Evolutionary conservation across 2,113 vertebrate genomes (phyloP).

Genomic region (Pedionomus torquatus): DNA sequence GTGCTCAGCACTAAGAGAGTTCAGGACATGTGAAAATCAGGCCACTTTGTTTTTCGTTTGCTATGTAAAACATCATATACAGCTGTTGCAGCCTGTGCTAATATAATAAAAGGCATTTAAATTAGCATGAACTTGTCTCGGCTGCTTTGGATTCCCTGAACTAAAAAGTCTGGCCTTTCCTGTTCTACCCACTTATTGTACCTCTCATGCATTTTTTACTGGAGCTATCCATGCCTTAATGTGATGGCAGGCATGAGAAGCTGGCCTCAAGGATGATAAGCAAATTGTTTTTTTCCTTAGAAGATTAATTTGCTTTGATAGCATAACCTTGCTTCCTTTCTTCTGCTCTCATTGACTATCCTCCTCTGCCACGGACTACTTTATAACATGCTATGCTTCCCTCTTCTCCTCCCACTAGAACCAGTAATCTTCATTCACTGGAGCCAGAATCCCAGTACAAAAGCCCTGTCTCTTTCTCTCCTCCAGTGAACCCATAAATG

Average conservation of each 20-base stretch:
- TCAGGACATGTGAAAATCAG: not conserved
- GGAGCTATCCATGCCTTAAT: not conserved
- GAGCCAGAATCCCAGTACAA: not conserved
- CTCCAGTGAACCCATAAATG: not conserved
- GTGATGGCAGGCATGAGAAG: not conserved
- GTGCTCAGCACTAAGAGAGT: not conserved
- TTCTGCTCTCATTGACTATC: not conserved
- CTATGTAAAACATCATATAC: not conserved
- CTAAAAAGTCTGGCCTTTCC: constrained; percentile 15
- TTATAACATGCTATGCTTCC: not conserved
- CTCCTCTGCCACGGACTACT: not conserved
- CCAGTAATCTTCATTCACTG: not conserved
- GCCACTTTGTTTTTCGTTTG: not conserved
- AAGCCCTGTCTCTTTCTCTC: not conserved
- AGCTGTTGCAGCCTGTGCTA: not conserved
- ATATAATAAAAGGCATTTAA: not conserved
- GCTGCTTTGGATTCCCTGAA: not conserved
- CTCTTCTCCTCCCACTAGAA: not conserved
- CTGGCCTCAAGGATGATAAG: not conserved
- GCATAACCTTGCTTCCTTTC: not conserved
- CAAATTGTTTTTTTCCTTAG: not conserved
- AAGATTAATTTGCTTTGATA: constrained; percentile 1
- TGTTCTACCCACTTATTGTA: not conserved
- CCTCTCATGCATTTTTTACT: not conserved
- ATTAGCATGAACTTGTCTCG: not conserved